Percentiles rank a stretch among this genome's conserved stretches.
Conservation (phyloP, 2,888 invertebrate species). For the Cryptosula pallasiana region DNA sequence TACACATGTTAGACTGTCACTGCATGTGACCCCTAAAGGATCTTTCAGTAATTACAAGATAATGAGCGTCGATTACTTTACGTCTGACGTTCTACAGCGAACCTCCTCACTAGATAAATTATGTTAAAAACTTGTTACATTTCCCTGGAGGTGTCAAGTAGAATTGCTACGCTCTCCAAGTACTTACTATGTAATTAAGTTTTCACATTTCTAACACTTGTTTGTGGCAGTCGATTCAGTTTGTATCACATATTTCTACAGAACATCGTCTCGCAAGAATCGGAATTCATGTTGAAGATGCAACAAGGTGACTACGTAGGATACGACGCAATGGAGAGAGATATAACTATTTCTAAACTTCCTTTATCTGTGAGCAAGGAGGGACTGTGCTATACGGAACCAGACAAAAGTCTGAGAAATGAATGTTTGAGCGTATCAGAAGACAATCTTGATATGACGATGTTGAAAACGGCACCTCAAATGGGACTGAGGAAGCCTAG, state of each 20-base stretch:
- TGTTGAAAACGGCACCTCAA: background rate
- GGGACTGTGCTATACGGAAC: background rate
- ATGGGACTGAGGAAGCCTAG: background rate
- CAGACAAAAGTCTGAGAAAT: background rate
- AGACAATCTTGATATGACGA: background rate
- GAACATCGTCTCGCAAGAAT: slow-evolving; percentile 5
- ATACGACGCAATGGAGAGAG: slow-evolving; percentile 14
- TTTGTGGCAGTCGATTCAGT: background rate
- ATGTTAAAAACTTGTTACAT: background rate
- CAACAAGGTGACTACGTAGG: slow-evolving; percentile 17
- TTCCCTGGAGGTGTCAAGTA: background rate
- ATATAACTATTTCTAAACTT: background rate
- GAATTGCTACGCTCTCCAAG: no score
- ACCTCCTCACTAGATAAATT: no score
- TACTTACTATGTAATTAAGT: no score
- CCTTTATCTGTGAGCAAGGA: background rate
- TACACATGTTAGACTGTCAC: no score
- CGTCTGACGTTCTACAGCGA: no score
- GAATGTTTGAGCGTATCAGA: background rate
- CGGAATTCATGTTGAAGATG: slow-evolving; percentile 15
- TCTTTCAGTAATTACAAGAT: no score
- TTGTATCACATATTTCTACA: background rate
- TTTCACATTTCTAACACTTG: background rate
- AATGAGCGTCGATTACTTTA: no score
- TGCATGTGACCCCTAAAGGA: no score